phyloP scores from a whole-genome alignment of 2,888 invertebrate genomes.

The Papilio gigon region DNA sequence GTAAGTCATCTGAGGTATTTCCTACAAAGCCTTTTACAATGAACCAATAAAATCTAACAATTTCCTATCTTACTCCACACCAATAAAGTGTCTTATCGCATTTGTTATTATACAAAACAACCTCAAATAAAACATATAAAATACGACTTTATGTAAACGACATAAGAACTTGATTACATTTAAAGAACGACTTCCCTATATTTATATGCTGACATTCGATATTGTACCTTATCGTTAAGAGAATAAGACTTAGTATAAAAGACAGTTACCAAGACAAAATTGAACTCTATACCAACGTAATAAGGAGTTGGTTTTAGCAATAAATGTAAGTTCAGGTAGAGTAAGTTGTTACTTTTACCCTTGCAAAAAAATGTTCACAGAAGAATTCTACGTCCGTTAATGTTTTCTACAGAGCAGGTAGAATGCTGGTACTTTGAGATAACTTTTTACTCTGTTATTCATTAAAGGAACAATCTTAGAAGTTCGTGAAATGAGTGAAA shows the following conservation, averaged over 20 bases:
- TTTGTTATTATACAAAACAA: not conserved
- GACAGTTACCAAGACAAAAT: slow-evolving; percentile 2
- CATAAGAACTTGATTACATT: not conserved
- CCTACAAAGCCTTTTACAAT: slow-evolving; percentile 52
- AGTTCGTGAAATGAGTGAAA: too few relatives aligned
- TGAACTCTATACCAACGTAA: not conserved
- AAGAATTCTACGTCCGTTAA: slow-evolving; percentile 9
- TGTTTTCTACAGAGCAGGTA: not conserved
- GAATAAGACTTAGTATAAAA: not conserved
- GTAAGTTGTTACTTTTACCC: slow-evolving; percentile 10
- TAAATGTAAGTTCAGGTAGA: slow-evolving; percentile 10
- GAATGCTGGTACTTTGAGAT: not conserved
- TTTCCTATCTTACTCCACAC: not conserved
- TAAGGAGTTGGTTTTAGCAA: not conserved
- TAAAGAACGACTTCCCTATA: slow-evolving; percentile 13
- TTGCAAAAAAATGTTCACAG: slow-evolving; percentile 31
- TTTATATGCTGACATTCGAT: not conserved
- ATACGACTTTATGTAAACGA: slow-evolving; percentile 29
- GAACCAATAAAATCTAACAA: slow-evolving; percentile 1
- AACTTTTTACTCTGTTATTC: too few relatives aligned
- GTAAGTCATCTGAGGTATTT: slow-evolving; percentile 57
- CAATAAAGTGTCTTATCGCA: slow-evolving; percentile 2
- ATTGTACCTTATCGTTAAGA: not conserved
- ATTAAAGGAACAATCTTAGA: too few relatives aligned
- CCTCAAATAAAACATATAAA: slow-evolving; percentile 12